A percentile compares a stretch with the other conserved stretches of the same genome.
Conservation (phyloP, 2,113 vertebrate genomes). For the Piaya cayana region DNA sequence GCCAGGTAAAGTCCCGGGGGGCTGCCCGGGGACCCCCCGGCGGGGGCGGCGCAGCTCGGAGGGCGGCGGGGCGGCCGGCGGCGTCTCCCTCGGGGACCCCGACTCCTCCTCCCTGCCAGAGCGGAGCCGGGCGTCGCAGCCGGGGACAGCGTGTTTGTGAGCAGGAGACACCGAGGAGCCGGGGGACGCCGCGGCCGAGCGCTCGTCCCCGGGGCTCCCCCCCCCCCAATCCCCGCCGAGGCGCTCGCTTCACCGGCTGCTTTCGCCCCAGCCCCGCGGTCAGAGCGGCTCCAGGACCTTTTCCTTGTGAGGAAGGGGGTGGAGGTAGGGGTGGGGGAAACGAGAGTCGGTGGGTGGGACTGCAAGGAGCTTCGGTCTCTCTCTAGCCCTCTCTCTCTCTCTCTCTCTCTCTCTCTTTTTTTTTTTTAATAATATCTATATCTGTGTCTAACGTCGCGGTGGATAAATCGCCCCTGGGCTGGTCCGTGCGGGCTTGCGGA, state of each 20-base stretch:
- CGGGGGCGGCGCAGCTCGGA: not conserved
- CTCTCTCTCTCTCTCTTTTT: no score
- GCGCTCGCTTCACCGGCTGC: not conserved
- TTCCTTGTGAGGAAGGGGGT: slow-evolving; percentile 59
- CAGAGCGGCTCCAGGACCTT: not conserved
- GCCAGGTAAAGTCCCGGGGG: slow-evolving; percentile 52
- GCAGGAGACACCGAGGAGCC: not conserved
- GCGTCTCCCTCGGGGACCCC: slow-evolving; percentile 20
- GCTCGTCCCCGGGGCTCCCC: not conserved
- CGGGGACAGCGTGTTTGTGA: not conserved
- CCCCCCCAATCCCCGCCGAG: not conserved
- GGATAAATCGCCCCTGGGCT: not conserved
- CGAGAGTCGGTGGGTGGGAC: slow-evolving; percentile 58
- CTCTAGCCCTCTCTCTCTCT: no score
- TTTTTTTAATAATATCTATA: slow-evolving; percentile 59
- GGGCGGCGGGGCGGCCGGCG: slow-evolving; percentile 19
- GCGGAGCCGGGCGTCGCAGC: slow-evolving; percentile 3
- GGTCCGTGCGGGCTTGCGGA: not conserved
- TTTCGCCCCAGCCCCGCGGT: not conserved
- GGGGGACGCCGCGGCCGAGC: not conserved
- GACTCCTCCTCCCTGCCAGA: slow-evolving; percentile 52
- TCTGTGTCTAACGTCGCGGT: slow-evolving; percentile 32
- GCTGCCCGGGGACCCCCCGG: not conserved
- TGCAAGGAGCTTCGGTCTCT: slow-evolving; percentile 36
- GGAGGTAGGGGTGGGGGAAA: slow-evolving; percentile 61